Base-by-base conservation (phyloP, 2,797 vertebrate genomes). In the Euthynnus affinis region DNA sequence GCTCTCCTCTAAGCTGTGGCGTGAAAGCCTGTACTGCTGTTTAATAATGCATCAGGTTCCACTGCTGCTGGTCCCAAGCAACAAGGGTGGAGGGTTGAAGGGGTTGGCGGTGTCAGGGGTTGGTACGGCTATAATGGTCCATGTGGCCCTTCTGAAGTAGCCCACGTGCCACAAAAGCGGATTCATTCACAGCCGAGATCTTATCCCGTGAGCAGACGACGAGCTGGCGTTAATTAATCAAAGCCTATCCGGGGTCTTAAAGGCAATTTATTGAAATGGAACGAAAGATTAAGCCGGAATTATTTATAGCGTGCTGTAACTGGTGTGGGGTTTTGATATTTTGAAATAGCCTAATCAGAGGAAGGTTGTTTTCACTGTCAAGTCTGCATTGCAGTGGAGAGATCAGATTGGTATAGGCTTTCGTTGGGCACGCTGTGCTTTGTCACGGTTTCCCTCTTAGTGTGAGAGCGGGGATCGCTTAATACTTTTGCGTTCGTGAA, bases 1-100 rank as follows among this genome's bases (percentile, higher is more conserved):
- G 65, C 69, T 59, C 77, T 69, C 82, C 79, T 75, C 78, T 80
- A 55, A 72, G 71, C 85, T 64, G 58, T 57, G 76, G 78, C 56
- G 68, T 84, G 76, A 87, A 89, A 88, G 84, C 80, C 83, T 83
- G 87, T 89, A 80, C 88, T 70, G 85, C 87, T 89, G 55, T 85
- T 94, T 76, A 92, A 92, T 92, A 92, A 94, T 93, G 85, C 86
- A 93, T 88, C 58, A 22, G 57, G 34, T 78, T 90, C 77, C 76
- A 79, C 77, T 65, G 75, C 62, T 86, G 85, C 79, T 65, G 76
- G 71, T 71, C 49, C 57, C 67, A 58, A 12, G 32, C 72, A 69
- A 46, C 72, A 69, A 46, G 57, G 20, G 52, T 23, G 51, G 40
- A 18, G 51, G 59, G 59, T n/a, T 49, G 18, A 9, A 63, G 42